Percentiles rank a stretch among this genome's conserved stretches.
These are phyloP conservation scores for Heptranchias perlo DNA, from an alignment of 2,113 vertebrate species.

Conservation along the genomic window DNA sequence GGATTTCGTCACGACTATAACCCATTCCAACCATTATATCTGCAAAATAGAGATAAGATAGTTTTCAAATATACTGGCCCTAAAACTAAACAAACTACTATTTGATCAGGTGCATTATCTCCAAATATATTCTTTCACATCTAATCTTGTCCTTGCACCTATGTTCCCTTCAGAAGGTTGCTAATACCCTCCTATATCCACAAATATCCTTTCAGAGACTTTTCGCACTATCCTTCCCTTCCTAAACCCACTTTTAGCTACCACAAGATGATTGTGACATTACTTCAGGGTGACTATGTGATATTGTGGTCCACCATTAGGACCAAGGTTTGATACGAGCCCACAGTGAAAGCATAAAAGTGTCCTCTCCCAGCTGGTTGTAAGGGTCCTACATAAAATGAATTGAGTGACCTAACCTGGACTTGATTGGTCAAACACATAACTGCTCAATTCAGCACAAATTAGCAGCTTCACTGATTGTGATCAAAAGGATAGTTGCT, in stretches of 20 bases:
- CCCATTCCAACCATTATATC: conserved; percentile 98
- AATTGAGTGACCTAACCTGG: too few relatives aligned
- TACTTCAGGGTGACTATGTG: neutral
- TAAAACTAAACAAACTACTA: neutral
- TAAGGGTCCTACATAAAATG: too few relatives aligned
- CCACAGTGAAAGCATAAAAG: neutral
- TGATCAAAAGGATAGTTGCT: neutral
- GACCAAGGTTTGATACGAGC: neutral
- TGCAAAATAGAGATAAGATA: conserved; percentile 49
- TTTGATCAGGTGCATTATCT: neutral
- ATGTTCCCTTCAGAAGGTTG: neutral
- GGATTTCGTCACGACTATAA: conserved; percentile 93
- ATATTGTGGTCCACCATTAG: neutral
- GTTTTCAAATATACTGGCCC: neutral
- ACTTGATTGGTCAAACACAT: neutral
- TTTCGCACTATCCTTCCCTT: neutral
- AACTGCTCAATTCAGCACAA: neutral
- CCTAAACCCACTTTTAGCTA: neutral
- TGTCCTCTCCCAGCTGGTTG: neutral
- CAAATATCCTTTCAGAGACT: neutral
- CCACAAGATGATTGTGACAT: neutral
- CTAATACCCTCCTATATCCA: neutral
- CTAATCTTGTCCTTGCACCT: neutral
- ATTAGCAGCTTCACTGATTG: neutral
- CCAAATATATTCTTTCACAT: neutral